Percentiles rank a stretch among this genome's conserved stretches.
phyloP scores from a whole-genome alignment of 2,888 invertebrate genomes.

The Mylabris sibirica region DNA sequence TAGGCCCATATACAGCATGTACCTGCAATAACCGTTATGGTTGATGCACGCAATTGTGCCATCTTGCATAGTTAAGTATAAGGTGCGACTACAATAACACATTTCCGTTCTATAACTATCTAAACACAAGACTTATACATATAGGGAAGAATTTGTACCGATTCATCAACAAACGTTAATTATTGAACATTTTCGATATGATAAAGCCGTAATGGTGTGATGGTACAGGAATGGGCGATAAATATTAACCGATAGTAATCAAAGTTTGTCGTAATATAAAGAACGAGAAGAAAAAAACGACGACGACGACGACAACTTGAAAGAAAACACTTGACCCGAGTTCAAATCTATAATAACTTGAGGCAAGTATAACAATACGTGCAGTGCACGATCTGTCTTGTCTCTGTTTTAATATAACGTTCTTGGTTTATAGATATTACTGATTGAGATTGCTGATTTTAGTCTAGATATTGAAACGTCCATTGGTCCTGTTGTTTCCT shows the following conservation, averaged over 20 bases:
- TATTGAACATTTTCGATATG: background rate
- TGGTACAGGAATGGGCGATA: slow-evolving; percentile 33
- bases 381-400: slow-evolving; percentile 55
- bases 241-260: slow-evolving; percentile 46
- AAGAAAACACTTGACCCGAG: slow-evolving; percentile 51
- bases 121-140: no score
- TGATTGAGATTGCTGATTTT: slow-evolving; percentile 51
- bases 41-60: slow-evolving; percentile 36
- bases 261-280: slow-evolving; percentile 33
- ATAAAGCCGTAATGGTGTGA: slow-evolving; percentile 16
- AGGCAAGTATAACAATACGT: slow-evolving; percentile 56
- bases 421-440: slow-evolving; percentile 51
- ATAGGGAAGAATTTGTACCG: background rate
- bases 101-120: background rate
- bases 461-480: slow-evolving; percentile 42
- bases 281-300: slow-evolving; percentile 30
- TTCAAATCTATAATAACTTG: slow-evolving; percentile 58
- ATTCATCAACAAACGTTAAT: background rate
- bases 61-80: slow-evolving; percentile 18
- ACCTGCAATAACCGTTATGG: slow-evolving; percentile 43
- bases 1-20: slow-evolving; percentile 40
- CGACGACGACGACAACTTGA: slow-evolving; percentile 19
- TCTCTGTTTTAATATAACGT: slow-evolving; percentile 48
- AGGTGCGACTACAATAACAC: background rate
- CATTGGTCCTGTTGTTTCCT: slow-evolving; percentile 27